Conservation (phyloP, 2,888 invertebrate species). For the Pseudococcus jackbeardsleyi region DNA sequence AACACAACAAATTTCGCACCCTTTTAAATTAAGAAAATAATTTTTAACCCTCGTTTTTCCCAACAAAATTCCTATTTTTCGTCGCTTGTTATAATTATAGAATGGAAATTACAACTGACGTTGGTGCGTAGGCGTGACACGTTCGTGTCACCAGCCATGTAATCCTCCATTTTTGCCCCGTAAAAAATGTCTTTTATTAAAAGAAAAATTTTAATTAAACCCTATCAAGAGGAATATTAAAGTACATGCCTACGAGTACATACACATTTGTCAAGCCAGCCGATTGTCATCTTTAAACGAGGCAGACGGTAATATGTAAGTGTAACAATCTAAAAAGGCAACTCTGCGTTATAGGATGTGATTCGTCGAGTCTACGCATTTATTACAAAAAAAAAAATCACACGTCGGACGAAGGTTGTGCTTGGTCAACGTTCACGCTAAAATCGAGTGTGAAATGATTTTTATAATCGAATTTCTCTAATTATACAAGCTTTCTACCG, state of each 20-base stretch:
- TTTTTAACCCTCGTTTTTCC: slow-evolving; percentile 19
- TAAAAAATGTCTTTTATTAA: neutral
- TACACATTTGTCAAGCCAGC: neutral
- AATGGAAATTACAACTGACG: slow-evolving; percentile 8
- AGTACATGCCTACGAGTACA: neutral
- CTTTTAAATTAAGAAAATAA: slow-evolving; percentile 31
- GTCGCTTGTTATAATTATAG: neutral
- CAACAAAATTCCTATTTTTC: neutral
- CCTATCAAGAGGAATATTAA: neutral
- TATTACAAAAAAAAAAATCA: neutral
- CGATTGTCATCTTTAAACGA: neutral
- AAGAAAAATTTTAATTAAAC: neutral
- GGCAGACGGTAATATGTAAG: too few species aligned
- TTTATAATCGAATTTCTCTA: too few species aligned
- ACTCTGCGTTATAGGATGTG: neutral
- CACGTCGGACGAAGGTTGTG: neutral
- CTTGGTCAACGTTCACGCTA: neutral
- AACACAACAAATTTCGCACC: slow-evolving; percentile 1
- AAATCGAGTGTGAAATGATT: neutral
- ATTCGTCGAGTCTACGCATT: neutral
- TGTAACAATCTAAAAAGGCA: neutral
- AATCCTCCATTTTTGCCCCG: neutral
- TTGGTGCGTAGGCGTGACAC: neutral
- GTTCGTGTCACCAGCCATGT: neutral
- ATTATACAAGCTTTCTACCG: too few species aligned